phyloP scores from a whole-genome alignment of 2,113 vertebrate genomes.

The Calonectris borealis region DNA sequence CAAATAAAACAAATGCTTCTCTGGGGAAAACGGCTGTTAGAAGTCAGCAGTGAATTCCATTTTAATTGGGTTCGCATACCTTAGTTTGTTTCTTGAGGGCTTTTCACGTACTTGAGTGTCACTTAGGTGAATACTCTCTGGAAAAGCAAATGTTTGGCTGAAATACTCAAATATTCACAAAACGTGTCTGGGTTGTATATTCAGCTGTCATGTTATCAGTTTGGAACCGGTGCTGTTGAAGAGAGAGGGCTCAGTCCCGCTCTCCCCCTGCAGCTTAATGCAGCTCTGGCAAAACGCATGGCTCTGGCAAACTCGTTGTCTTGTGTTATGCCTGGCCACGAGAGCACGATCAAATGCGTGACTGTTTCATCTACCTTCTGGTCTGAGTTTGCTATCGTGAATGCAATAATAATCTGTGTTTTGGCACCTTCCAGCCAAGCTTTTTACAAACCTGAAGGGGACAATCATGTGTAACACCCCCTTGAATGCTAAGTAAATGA shows the following conservation, averaged over 20 bases:
- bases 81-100: slow-evolving; percentile 18
- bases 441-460: background rate
- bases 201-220: background rate
- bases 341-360: background rate
- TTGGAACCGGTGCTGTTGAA: background rate
- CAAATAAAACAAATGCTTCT: background rate
- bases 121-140: background rate
- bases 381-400: rapidly evolving
- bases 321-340: background rate
- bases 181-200: background rate
- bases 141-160: slow-evolving; percentile 13
- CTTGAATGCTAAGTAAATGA: background rate
- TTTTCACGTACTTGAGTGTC: slow-evolving; percentile 3
- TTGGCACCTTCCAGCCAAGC: background rate
- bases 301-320: background rate
- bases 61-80: background rate
- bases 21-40: background rate
- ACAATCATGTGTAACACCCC: background rate
- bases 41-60: background rate
- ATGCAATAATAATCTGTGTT: background rate
- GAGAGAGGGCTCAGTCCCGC: background rate
- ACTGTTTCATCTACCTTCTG: background rate
- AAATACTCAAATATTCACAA: background rate
- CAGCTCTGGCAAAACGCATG: background rate
- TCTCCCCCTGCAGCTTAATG: background rate